phyloP scores from a whole-genome alignment of 2,797 vertebrate species.

The Chromis chromis region DNA sequence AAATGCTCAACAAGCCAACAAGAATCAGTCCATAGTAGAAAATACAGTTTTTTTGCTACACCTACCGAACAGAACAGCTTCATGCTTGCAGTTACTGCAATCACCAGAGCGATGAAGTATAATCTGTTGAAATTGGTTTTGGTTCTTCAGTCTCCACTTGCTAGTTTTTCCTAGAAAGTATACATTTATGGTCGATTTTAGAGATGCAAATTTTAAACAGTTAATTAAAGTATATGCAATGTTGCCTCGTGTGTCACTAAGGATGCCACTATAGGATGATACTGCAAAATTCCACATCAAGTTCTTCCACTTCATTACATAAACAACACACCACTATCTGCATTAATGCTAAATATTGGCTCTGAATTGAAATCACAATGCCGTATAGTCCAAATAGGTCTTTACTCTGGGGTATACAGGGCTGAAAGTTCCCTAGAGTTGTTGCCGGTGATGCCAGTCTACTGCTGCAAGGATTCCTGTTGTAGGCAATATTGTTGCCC shows the following conservation, averaged over 20 bases:
- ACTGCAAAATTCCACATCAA: too few species aligned
- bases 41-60: background rate
- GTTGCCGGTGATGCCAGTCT: background rate
- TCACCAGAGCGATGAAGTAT: background rate
- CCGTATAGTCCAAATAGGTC: too few species aligned
- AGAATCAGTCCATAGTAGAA: background rate
- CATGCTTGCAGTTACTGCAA: background rate
- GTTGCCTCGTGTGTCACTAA: too few species aligned
- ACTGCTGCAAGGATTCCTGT: background rate
- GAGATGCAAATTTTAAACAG: background rate
- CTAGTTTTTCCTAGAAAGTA: background rate
- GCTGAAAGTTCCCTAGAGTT: background rate
- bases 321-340: background rate
- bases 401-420: too few species aligned
- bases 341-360: background rate
- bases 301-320: background rate
- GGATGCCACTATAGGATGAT: too few species aligned
- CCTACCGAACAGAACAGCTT: background rate
- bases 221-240: too few species aligned
- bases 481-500: background rate
- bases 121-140: too few species aligned
- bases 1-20: background rate
- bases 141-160: too few species aligned
- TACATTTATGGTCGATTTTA: background rate
- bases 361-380: background rate